Evolutionary conservation across 2,113 vertebrate genomes (phyloP).

Genomic region (Zosterops lateralis): DNA sequence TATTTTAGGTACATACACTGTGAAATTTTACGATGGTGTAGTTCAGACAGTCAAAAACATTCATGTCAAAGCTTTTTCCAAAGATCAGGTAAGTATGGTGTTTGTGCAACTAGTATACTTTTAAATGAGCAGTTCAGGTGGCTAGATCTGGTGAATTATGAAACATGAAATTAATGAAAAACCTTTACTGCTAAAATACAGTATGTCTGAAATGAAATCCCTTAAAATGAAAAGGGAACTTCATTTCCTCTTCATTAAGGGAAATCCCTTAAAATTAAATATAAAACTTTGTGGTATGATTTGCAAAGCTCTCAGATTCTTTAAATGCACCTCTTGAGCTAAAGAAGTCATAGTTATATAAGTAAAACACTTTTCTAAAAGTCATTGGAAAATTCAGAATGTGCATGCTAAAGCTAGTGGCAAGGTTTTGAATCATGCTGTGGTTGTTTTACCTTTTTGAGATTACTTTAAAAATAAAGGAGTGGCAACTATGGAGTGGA

Average conservation of each 20-base stretch:
- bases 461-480: neutral
- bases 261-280: neutral
- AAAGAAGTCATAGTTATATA: neutral
- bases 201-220: neutral
- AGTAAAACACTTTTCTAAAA: neutral
- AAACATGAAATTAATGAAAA: neutral
- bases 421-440: neutral
- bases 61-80: constrained; percentile 91
- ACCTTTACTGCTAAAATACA: neutral
- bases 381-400: neutral
- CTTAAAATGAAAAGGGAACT: neutral
- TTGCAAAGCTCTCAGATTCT: neutral
- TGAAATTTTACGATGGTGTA: constrained; percentile 96
- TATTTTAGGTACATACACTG: constrained; percentile 90
- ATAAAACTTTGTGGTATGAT: neutral
- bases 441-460: neutral
- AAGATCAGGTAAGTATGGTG: constrained; percentile 80
- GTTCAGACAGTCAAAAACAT: constrained; percentile 94
- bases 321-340: neutral
- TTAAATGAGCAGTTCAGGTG: neutral
- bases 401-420: neutral
- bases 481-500: neutral
- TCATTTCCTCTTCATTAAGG: neutral
- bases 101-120: neutral
- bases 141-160: neutral